Evolutionary conservation across 53 echinoderm and acorn worm species (phyloP), one percentile per base, ranked within the genome.

Genomic region (Holothuria leucospilota): DNA sequence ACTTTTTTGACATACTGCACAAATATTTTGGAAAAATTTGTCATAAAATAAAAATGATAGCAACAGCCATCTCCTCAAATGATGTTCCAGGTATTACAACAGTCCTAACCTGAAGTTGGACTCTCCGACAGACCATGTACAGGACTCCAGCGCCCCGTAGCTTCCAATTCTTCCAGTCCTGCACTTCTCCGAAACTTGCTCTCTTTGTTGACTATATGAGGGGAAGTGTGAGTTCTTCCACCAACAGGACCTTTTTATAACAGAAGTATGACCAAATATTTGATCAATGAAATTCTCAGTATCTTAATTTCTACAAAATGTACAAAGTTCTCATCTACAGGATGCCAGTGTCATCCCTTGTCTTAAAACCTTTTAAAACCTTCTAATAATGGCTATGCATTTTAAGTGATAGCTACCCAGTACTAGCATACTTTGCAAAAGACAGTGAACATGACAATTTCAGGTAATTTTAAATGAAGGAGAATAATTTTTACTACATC

Each of bases 161-260:
- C 92, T 5, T 89, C 91, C 49, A 95, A 63, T 42, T 98, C 98
- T 71, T 98, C 98, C 74, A 98, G 85, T 30, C 98, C 98, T 68
- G 98, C 95, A 84, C 98, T 98, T 82, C 91, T 98, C 67, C 95
- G 91, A 85, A 98, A 98, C n/a, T 95, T 73, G 77, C 95, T 95
- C 84, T 98, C 98, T 79, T 95, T 95, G 90, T 98, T 98, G 59
- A 98, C 98, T 26, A 98, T 95, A 87, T 95, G 95, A 63, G 95
- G 90, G 29, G 99, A 93, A 20, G 94, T 93, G 85, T 98, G 99
- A 20, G 99, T 97, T 71, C 99, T 90, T 59, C 93, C 88, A 42
- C 99, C 93, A 38, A 97, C 93, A 30, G 88, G 88, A 39, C 98
- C 96, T 96, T 16, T 1, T 9, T 0, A 56, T 15, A 1, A 56